Conservation (phyloP, 2,113 vertebrate species). For the Corythornis madagascariensis region DNA sequence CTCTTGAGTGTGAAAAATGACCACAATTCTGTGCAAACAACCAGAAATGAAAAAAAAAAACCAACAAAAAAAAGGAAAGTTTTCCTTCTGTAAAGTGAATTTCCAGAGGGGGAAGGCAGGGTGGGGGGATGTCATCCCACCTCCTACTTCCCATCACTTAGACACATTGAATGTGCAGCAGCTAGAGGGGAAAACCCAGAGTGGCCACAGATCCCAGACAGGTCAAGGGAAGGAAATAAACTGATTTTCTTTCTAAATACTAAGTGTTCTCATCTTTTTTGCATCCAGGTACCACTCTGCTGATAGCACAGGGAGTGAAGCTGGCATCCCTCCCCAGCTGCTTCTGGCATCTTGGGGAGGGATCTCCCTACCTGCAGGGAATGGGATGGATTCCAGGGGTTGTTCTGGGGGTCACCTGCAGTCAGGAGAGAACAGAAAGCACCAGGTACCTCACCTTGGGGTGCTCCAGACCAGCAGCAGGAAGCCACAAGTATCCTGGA, state of each 20-base stretch:
- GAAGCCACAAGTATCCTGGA: not conserved
- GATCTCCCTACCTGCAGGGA: not conserved
- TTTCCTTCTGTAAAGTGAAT: not conserved
- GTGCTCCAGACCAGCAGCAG: fast-evolving
- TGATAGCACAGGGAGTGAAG: too few relatives aligned
- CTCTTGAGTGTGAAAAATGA: not conserved
- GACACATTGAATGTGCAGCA: not conserved
- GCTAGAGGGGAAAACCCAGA: not conserved
- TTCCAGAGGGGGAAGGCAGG: not conserved
- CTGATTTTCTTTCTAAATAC: not conserved
- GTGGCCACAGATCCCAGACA: not conserved
- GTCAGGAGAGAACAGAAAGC: not conserved
- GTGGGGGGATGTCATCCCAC: not conserved
- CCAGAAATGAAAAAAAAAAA: too few relatives aligned
- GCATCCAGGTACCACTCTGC: not conserved
- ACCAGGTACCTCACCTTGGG: not conserved
- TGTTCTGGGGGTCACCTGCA: not conserved
- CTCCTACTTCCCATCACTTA: conserved; percentile 35
- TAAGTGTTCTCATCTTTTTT: not conserved
- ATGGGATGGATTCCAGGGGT: fast-evolving
- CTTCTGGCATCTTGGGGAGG: not conserved
- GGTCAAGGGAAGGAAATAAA: not conserved
- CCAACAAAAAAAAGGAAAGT: not conserved
- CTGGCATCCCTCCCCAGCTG: not conserved
- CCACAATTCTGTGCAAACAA: not conserved